Evolutionary conservation across 2,797 vertebrate species (phyloP).

Genomic region (Podarcis siculus): DNA sequence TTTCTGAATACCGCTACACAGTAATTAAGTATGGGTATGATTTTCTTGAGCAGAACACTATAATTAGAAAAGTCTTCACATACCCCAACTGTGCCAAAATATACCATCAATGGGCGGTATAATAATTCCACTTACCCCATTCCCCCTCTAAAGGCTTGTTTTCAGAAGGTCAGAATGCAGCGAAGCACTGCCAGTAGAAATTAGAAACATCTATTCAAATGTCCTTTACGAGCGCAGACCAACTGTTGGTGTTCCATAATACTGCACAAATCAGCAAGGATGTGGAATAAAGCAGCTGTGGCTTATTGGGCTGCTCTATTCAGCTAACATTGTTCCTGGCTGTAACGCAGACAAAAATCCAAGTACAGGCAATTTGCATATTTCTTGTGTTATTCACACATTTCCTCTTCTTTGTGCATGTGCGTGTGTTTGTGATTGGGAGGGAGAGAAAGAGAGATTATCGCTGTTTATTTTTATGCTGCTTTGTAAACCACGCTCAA

Average conservation of each 20-base stretch:
- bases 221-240: constrained; percentile 72
- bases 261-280: constrained; percentile 72
- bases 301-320: constrained; percentile 62
- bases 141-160: constrained; percentile 58
- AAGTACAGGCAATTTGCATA: constrained; percentile 47
- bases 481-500: too few species aligned
- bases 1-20: constrained; percentile 57
- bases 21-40: constrained; percentile 57
- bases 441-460: neutral
- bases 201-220: constrained; percentile 75
- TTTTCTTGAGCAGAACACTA: constrained; percentile 51
- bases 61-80: constrained; percentile 45
- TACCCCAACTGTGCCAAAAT: constrained; percentile 40
- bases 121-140: constrained; percentile 51
- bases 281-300: constrained; percentile 76
- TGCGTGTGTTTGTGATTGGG: neutral
- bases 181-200: constrained; percentile 69
- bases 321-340: constrained; percentile 58
- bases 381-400: constrained; percentile 37
- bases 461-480: too few species aligned
- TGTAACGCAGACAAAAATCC: constrained; percentile 53
- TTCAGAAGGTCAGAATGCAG: constrained; percentile 65
- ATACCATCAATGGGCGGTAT: constrained; percentile 41
- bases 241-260: constrained; percentile 70
- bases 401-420: neutral